Base-by-base conservation (phyloP, 2,797 vertebrate species). In the Galaxias olidus region DNA sequence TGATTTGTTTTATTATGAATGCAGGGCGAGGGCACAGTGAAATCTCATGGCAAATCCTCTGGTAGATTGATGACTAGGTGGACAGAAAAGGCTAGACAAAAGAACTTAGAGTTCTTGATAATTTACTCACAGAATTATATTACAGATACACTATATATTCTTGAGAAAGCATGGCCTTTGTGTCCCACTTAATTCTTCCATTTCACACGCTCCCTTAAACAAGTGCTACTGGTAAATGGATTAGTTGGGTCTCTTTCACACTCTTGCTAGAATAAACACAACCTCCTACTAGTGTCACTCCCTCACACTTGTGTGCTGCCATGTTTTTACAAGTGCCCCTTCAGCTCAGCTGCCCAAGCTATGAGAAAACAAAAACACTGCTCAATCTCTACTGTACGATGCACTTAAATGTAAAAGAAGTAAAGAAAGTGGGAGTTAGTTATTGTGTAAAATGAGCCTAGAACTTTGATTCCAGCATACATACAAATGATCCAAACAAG, bases 271-370 rank as follows among this genome's bases (percentile, higher is more conserved):
- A 87, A 84, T 86, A 88, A 89, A 91, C 82, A 85, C 65, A 40
- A 75, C 70, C 76, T 82, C 77, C 82, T 72, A 71, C 82, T 79
- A 62, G 76, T 74, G 80, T 82, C 84, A 84, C 86, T 77, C 77
- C 81, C 89, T 94, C 91, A 91, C 93, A 93, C 93, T 84, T 90
- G 69, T 72, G 20, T 78, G 77, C 83, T 84, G 71, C 84, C 77
- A 78, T 93, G 91, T 93, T 94, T 91, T 91, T 86, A 91, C 89
- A 92, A 85, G 77, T 71, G 76, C 84, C 13, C 46, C 78, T 59
- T 50, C 55, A 69, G 49, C 61, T n/a, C 84, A 71, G 73, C 74
- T 75, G 69, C 73, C 63, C 61, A 69, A 45, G 65, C 64, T 82
- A 79, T 76, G 74, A 59, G 73, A 75, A 75, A 61, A 48, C 54